Evolutionary conservation across 2,797 vertebrate genomes (phyloP), one percentile per base, ranked within the genome.

Genomic region (Sebastes hubbsi): DNA sequence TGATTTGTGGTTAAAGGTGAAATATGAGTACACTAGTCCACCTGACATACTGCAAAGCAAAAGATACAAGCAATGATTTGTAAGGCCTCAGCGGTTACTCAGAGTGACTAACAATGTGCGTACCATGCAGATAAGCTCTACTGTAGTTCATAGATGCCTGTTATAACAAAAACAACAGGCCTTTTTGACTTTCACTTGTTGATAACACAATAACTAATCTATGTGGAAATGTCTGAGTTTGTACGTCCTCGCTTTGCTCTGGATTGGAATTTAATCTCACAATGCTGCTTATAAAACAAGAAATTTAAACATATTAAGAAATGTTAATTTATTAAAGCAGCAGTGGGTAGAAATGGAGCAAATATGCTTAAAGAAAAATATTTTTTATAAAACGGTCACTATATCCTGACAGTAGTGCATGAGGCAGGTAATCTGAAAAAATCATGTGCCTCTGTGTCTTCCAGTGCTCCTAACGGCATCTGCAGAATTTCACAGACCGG

Each of bases 11-110:
- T 49, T 82, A 55, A 96, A 96, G 3, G 89, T 93, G 71, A 95
- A 12, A 82, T 91, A 95, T 3, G 95, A 95, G 63, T 96, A 96
- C 2, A 83, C 20, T 2, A 96, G 79, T 71, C 95, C 96, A 3
- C 94, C 96, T 20, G 90, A 89, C 81, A 96, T 94, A 46, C 96
- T 96, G 90, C 54, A 76, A 75, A 74, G 20, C 30, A 66, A 58
- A 65, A 82, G 8, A 73, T 0, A 66, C 70, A 69, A 77, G 12
- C 18, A 36, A 61, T 46, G 4, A 22, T 13, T 14, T 29, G 30
- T 62, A 29, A 54, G 12, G 12, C 6, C n/a, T 49, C 7, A 32
- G 24, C 25, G 22, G 18, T 46, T 62, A 71, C 22, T 36, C 46
- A 52, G 18, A 49, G 20, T 52, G 11, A 61, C 38, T 18, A 8